Percentiles rank a stretch among this genome's conserved stretches.
Conservation (phyloP, 2,888 invertebrate genomes). For the Drosophila lacicola region DNA sequence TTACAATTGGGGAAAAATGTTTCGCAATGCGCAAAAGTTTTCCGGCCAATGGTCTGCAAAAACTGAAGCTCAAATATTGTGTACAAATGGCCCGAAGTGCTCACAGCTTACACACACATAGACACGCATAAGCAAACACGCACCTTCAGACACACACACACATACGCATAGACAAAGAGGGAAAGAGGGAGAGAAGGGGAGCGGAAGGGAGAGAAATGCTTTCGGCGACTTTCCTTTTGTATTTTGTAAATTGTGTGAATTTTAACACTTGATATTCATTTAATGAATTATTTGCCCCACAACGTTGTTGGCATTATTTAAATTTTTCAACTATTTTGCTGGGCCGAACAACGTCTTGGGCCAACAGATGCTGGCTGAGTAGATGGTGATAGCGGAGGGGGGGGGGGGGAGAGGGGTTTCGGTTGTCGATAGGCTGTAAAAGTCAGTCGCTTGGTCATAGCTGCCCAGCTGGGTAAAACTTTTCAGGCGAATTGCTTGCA, state of each 20-base stretch:
- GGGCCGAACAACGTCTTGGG: constrained; percentile 47
- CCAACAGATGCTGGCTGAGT: background rate
- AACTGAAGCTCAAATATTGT: constrained; percentile 54
- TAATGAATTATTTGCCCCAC: constrained; percentile 73
- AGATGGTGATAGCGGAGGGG: background rate
- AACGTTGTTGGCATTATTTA: constrained; percentile 68
- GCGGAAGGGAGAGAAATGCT: constrained; percentile 30
- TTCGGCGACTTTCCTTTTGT: constrained; percentile 66
- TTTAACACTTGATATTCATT: constrained; percentile 80
- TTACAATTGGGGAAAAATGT: constrained; percentile 45
- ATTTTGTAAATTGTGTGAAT: constrained; percentile 77
- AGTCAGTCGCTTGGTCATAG: constrained; percentile 51
- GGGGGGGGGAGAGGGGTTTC: background rate
- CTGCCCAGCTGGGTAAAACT: constrained; percentile 58
- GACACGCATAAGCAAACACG: constrained; percentile 5
- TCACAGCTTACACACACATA: constrained; percentile 20
- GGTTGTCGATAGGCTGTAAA: constrained; percentile 34
- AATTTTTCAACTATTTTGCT: constrained; percentile 76
- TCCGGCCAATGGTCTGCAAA: constrained; percentile 35
- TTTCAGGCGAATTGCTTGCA: constrained; percentile 77
- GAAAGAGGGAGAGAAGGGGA: background rate
- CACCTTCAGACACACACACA: constrained; percentile 8
- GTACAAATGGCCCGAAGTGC: constrained; percentile 50
- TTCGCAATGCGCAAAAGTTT: constrained; percentile 54
- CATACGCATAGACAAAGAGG: background rate